Conservation (phyloP, 1,140 invertebrate species). For the Meloidogyne exigua region DNA sequence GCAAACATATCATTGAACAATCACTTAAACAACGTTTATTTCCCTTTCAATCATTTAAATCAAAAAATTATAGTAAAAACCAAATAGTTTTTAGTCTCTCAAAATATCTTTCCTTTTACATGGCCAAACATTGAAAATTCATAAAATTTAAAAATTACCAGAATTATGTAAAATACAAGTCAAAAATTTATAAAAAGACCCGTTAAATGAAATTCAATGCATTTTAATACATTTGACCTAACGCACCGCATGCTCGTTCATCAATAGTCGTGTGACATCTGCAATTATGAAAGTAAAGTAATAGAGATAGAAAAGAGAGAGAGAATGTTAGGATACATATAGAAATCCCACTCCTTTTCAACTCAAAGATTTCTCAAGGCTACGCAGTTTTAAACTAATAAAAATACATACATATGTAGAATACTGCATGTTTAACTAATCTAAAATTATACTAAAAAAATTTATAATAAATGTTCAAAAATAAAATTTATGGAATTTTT, state of each 20-base stretch:
- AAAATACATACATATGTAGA: too few relatives aligned
- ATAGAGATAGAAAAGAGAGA: neutral
- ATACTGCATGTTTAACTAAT: too few relatives aligned
- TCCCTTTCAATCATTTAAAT: conserved; percentile 1
- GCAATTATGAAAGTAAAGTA: neutral
- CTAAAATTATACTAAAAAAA: too few relatives aligned
- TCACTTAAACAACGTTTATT: neutral
- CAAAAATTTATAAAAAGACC: neutral
- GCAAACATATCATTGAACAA: too few relatives aligned
- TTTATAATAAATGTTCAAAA: too few relatives aligned
- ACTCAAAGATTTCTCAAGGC: too few relatives aligned
- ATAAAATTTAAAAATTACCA: neutral
- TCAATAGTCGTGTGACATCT: neutral
- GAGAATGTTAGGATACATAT: neutral
- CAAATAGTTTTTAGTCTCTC: neutral
- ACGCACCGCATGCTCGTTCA: neutral
- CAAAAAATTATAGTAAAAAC: neutral
- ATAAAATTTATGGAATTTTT: too few relatives aligned
- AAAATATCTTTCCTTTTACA: neutral
- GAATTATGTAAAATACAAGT: neutral
- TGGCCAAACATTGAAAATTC: neutral
- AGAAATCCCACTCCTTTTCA: too few relatives aligned
- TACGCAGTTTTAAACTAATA: too few relatives aligned
- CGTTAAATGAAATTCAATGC: neutral
- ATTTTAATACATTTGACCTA: neutral